Base-by-base conservation (phyloP, 2,888 invertebrate species). In the Lapara coniferarum region DNA sequence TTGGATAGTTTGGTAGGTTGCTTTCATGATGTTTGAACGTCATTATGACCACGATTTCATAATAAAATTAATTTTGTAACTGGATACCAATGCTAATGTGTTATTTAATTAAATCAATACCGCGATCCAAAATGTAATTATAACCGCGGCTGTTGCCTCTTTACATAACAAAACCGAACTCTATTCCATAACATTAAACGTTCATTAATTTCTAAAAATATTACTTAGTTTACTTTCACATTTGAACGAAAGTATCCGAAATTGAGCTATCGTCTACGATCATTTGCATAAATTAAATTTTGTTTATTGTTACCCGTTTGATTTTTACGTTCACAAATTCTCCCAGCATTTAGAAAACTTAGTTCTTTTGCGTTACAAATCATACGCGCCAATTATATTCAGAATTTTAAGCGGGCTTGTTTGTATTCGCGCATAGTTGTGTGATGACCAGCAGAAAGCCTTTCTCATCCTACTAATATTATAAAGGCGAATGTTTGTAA, bases 171-270 rank as follows among this genome's bases (percentile, higher is more conserved):
- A 25, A 25, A 25, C 10, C 6, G 0, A 16, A 16, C 8, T 8
- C 53, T 10, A 55, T 63, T 63, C 46, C 16, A 19, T 59, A 59
- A 10, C 14, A 5, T 10, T 16, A 46, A 12, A 59, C 16, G 53
- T 16, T 53, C n/a, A 44, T 44, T n/a, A 63, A 63, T 63, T 46
- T 16, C 7, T 10, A 49, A 49, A 14, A 59, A 46, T 1, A 14
- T 44, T n/a, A n/a, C n/a, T n/a, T 10, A 58, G 46, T 70, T 72
- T 51, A 66, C 74, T 76, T 77, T 77, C 75, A 75, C 74, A 72
- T 75, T 70, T 69, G 58, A 66, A 69, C 16, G 74, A 74, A 77
- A 76, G 75, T 77, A 51, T 16, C 55, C 70, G 73, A 77, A 73
- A 75, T 77, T 75, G 75, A 75, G 72, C 75, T 49, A 49, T 63